Conservation (phyloP, 2,113 vertebrate genomes). For the Butastur rufipennis region DNA sequence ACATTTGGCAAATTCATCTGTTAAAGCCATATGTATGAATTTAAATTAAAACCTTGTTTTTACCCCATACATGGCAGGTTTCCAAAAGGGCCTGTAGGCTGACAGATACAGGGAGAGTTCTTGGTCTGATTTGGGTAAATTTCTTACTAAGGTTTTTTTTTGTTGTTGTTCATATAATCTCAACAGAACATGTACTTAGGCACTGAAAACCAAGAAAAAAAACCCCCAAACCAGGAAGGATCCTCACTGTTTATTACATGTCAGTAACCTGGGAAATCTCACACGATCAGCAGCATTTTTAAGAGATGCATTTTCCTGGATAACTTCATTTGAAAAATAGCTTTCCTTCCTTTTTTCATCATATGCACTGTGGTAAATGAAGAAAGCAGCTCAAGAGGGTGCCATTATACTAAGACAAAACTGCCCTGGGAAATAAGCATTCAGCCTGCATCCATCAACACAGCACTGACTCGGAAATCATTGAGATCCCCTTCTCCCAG, state of each 20-base stretch:
- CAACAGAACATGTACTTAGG: background rate
- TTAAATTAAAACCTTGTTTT: background rate
- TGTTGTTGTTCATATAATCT: background rate
- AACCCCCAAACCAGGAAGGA: background rate
- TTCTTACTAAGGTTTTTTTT: background rate
- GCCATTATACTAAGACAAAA: background rate
- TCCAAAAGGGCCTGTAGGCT: background rate
- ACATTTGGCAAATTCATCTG: background rate
- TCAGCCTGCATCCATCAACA: background rate
- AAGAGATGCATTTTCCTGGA: background rate
- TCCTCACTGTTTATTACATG: background rate
- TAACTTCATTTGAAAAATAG: background rate
- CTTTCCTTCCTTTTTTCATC: background rate
- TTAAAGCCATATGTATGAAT: background rate
- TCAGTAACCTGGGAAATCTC: background rate
- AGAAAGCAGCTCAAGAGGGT: background rate
- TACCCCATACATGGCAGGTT: background rate
- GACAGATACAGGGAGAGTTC: background rate
- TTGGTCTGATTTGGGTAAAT: background rate
- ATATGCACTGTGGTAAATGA: background rate
- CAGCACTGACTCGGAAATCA: background rate
- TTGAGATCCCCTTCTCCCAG: background rate
- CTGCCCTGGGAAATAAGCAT: background rate
- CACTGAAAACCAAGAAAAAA: background rate
- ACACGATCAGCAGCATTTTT: background rate